Evolutionary conservation across 1,140 invertebrate species (phyloP).

Genomic region (Bombus polaris): DNA sequence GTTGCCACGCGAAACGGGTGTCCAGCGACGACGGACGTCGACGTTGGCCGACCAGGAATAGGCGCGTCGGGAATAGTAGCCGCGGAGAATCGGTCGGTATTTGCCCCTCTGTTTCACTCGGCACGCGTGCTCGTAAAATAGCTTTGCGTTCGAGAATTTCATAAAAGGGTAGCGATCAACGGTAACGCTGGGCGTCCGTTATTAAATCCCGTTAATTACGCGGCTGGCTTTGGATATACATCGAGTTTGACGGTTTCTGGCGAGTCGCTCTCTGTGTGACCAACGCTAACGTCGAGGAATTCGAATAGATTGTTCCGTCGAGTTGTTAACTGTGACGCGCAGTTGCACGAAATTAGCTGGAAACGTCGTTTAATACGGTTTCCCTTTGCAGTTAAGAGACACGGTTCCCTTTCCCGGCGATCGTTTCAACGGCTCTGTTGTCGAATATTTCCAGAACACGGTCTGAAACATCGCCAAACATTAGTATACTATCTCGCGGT

Average conservation of each 20-base stretch:
- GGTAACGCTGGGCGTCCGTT: no score
- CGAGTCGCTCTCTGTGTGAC: not conserved
- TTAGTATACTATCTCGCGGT: not conserved
- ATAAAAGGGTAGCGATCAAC: no score
- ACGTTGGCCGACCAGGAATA: constrained; percentile 56
- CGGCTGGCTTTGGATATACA: not conserved
- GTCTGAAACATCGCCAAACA: constrained; percentile 22
- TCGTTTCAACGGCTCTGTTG: not conserved
- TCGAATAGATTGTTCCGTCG: not conserved
- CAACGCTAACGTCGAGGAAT: not conserved
- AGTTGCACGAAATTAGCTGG: not conserved
- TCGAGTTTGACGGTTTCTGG: not conserved
- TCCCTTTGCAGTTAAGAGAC: not conserved
- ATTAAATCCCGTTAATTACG: constrained; percentile 25
- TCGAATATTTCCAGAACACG: not conserved
- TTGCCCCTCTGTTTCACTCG: not conserved
- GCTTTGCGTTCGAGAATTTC: no score
- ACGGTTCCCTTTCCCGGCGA: not conserved
- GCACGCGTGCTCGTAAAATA: no score
- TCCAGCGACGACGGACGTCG: constrained; percentile 56
- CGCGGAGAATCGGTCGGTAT: not conserved
- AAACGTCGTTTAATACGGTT: not conserved
- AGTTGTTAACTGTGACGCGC: not conserved
- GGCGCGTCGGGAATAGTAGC: constrained; percentile 15
- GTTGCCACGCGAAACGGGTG: constrained; percentile 64